Evolutionary conservation across 1,140 invertebrate genomes (phyloP), one percentile per base, ranked within the genome.

Genomic region (Stegodyphus mimosarum): DNA sequence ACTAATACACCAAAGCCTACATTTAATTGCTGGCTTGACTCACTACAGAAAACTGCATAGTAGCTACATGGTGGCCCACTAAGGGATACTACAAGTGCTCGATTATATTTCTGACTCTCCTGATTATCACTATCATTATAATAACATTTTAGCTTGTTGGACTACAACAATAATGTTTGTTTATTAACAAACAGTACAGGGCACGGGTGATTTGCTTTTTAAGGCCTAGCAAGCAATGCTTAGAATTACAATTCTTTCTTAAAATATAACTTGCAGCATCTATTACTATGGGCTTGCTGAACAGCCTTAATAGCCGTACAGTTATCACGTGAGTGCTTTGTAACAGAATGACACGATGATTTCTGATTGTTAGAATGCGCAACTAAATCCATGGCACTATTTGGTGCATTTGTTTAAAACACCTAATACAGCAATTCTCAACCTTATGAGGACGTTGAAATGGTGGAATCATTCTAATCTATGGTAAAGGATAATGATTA

Each of bases 211-310:
- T 69, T 84, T 84, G 72, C 72, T 66, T 81, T 17, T 70, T 66
- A 84, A 76, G 72, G 63, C 81, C 80, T 84, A 84, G 11, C 49
- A 84, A 84, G 81, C 81, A 75, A 67, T 66, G 70, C 71, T 66
- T 74, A 49, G 60, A 84, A 18, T 73, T 73, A 33, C 17, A 15
- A 17, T 18, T 73, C 7, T 73, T 50, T 81, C 33, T 69, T 81
- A 81, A 81, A 81, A 81, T 81, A 81, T 81, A 66, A 81, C 51
- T 71, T 48, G 50, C 52, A 69, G 9, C 17, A 50, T 70, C 73
- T 73, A 55, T 70, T 81, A 66, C 81, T 73, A 75, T 17, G 81
- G 63, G 73, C 71, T 75, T 84, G 71, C 63, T 53, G 81, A 69
- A 84, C 81, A 76, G 81, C 15, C 51, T 48, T 76, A 13, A n/a